phyloP scores from a whole-genome alignment of 1,140 invertebrate species.

The Aphis gossypii region DNA sequence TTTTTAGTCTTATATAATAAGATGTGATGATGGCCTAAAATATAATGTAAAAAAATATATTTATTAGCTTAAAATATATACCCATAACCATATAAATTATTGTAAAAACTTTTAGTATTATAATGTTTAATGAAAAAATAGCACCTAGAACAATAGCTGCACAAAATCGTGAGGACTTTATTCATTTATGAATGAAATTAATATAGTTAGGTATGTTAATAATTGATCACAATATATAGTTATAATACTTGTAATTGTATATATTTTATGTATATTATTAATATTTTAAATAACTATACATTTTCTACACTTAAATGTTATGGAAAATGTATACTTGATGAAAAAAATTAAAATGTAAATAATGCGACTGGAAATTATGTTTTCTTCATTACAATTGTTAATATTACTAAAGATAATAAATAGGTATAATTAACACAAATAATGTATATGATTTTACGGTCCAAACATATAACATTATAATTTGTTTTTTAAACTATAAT shows the following conservation, averaged over 20 bases:
- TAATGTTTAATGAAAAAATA: conserved; percentile 6
- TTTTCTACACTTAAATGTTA: neutral
- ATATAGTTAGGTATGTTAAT: neutral
- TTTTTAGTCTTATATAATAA: neutral
- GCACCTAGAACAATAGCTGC: neutral
- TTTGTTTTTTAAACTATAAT: neutral
- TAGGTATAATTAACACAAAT: neutral
- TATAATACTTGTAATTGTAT: neutral
- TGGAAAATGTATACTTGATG: too few relatives aligned
- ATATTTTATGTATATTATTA: neutral
- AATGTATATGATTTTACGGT: neutral
- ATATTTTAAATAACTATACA: neutral
- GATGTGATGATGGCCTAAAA: neutral
- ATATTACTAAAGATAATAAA: neutral
- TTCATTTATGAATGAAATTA: neutral
- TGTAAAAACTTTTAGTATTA: neutral
- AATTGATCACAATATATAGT: conserved; percentile 10
- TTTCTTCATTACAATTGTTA: neutral
- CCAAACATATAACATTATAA: neutral
- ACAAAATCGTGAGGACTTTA: neutral
- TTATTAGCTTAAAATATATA: conserved; percentile 5
- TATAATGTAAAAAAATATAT: neutral
- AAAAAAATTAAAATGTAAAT: neutral
- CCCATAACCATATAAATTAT: conserved; percentile 10
- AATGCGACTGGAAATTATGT: neutral